Evolutionary conservation across 2,888 invertebrate species (phyloP).

Genomic region (Arctia plantaginis): DNA sequence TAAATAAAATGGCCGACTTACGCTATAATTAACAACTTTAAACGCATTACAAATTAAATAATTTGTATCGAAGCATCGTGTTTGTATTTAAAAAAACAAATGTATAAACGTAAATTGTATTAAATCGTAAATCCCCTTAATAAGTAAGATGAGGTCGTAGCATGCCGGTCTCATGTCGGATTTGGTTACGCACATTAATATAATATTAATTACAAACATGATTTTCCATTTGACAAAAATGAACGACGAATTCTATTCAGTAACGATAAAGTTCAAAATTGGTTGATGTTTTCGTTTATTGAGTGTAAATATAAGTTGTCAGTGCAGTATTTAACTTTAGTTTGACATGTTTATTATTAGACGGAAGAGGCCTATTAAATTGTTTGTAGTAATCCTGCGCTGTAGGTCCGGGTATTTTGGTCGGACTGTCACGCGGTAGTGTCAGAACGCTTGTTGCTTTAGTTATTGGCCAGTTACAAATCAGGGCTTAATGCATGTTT

Average conservation of each 20-base stretch:
- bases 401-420: conserved; percentile 77
- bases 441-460: conserved; percentile 56
- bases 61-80: conserved; percentile 78
- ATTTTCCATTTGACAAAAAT: conserved; percentile 20
- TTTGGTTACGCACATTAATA: conserved; percentile 78
- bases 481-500: conserved; percentile 71
- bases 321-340: conserved; percentile 76
- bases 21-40: conserved; percentile 75
- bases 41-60: conserved; percentile 82
- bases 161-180: conserved; percentile 80
- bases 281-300: conserved; percentile 22
- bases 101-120: conserved; percentile 76
- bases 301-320: conserved; percentile 57
- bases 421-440: conserved; percentile 70
- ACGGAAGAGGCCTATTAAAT: conserved; percentile 83
- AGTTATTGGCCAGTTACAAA: conserved; percentile 72
- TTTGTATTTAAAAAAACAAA: conserved; percentile 77
- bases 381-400: conserved; percentile 80
- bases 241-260: conserved; percentile 34
- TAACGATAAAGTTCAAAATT: conserved; percentile 51
- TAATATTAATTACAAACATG: conserved; percentile 67
- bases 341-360: conserved; percentile 85
- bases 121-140: conserved; percentile 79
- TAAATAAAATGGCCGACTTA: conserved; percentile 69
- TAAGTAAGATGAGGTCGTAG: conserved; percentile 74